These are phyloP conservation scores for Rhodinocichla rosea DNA, from an alignment of 2,113 vertebrate genomes.

Conservation along the genomic window DNA sequence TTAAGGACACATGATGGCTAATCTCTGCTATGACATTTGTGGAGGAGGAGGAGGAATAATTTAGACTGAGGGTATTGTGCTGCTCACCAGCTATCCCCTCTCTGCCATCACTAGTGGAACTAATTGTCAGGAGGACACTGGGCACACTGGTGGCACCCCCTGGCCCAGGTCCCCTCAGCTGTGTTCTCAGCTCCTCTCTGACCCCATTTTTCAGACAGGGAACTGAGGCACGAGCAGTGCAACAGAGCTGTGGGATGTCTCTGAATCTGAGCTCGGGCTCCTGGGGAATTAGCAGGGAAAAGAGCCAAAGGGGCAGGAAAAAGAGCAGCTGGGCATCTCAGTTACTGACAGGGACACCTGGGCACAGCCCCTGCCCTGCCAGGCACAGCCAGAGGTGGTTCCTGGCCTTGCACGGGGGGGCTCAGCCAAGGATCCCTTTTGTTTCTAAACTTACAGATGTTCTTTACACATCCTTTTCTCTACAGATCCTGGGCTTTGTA, in stretches of 20 bases:
- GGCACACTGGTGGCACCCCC: not conserved
- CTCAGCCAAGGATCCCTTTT: not conserved
- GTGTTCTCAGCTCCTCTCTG: not conserved
- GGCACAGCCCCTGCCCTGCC: not conserved
- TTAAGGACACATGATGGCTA: constrained; percentile 58
- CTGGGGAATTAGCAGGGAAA: not conserved
- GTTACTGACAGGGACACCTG: rapidly evolving
- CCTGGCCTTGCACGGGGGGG: not conserved
- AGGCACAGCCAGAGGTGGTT: not conserved
- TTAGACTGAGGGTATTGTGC: constrained; percentile 47
- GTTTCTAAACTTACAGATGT: not conserved
- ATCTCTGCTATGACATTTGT: constrained; percentile 70
- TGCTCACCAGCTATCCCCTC: constrained; percentile 31
- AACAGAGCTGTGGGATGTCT: rapidly evolving
- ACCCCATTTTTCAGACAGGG: not conserved
- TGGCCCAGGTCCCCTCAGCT: not conserved
- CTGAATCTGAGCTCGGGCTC: not conserved
- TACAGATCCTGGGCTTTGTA: not conserved
- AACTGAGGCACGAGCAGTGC: not conserved
- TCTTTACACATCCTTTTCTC: not conserved
- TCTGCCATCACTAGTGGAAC: not conserved
- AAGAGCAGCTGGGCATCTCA: not conserved
- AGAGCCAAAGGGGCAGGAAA: not conserved
- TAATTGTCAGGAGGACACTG: not conserved
- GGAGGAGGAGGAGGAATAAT: constrained; percentile 69